These are phyloP conservation scores for Acrobasis consociella DNA, from an alignment of 2,888 invertebrate species.

Conservation along the genomic window DNA sequence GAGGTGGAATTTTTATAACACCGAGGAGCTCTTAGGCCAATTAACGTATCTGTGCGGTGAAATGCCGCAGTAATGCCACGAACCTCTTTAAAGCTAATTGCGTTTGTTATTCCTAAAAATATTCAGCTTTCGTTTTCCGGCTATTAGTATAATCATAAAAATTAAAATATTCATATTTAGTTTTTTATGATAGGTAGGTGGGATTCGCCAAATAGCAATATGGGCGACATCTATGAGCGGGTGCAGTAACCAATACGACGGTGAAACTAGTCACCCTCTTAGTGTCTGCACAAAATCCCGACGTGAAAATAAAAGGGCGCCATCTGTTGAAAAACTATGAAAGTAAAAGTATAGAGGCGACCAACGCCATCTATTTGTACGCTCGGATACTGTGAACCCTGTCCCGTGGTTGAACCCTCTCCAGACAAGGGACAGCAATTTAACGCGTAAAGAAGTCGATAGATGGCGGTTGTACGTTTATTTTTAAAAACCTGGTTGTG, in stretches of 20 bases:
- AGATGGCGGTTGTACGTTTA: constrained; percentile 61
- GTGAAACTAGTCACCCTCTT: neutral
- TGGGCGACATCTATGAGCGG: constrained; percentile 7
- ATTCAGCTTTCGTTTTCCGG: neutral
- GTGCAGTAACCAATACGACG: neutral
- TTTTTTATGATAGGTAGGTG: neutral
- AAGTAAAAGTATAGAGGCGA: neutral
- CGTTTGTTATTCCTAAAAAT: neutral
- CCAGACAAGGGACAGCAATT: neutral
- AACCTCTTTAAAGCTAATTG: neutral
- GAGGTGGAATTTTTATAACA: constrained; percentile 43
- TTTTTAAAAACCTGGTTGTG: constrained; percentile 48
- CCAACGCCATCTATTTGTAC: constrained; percentile 40
- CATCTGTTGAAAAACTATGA: neutral
- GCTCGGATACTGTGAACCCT: neutral
- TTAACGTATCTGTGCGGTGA: constrained; percentile 3
- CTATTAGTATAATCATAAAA: neutral
- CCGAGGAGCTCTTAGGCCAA: constrained; percentile 27
- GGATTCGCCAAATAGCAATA: neutral
- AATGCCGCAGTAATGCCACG: constrained; percentile 8
- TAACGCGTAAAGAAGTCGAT: constrained; percentile 33
- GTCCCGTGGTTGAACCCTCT: neutral
- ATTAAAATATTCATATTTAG: neutral
- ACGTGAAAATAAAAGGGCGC: neutral
- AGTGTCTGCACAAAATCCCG: neutral